These are phyloP conservation scores for Lucinisca nassula DNA, from an alignment of 2,888 invertebrate genomes.

Conservation along the genomic window DNA sequence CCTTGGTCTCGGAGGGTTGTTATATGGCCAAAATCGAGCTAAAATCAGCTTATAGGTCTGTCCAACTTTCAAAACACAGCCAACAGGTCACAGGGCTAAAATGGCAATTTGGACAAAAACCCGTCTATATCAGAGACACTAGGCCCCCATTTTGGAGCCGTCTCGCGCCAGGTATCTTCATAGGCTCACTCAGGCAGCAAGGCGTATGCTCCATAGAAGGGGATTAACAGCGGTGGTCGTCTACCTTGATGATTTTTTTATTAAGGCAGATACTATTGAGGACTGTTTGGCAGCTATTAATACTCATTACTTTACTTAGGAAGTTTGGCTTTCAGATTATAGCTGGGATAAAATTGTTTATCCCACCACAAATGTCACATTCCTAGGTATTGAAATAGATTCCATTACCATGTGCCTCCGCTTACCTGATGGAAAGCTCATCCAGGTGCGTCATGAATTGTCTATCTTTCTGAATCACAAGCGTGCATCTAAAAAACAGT, in stretches of 20 bases:
- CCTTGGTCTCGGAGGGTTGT: neutral
- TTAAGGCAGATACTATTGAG: constrained; percentile 12
- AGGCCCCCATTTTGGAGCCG: neutral
- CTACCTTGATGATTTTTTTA: constrained; percentile 42
- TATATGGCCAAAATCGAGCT: constrained; percentile 13
- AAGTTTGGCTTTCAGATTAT: constrained; percentile 30
- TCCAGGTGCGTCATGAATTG: neutral
- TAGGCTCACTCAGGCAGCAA: constrained; percentile 27
- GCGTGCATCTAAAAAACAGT: neutral
- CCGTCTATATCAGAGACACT: constrained; percentile 9
- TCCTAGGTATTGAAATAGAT: constrained; percentile 16
- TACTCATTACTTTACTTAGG: neutral
- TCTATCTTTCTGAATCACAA: neutral
- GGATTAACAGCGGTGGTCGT: constrained; percentile 15
- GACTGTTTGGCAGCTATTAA: neutral
- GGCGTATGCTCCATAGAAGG: constrained; percentile 13
- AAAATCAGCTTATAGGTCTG: constrained; percentile 5
- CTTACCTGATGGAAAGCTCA: constrained; percentile 13
- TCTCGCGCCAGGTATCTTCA: neutral
- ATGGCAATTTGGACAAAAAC: neutral
- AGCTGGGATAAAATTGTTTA: constrained; percentile 31
- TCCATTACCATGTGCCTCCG: neutral
- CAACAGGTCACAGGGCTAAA: constrained; percentile 7
- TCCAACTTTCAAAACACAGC: constrained; percentile 18
- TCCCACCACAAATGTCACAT: constrained; percentile 4